A percentile compares a stretch with the other conserved stretches of the same genome.
Evolutionary conservation across 1,140 invertebrate genomes (phyloP).

Genomic region (Drosophila kurseongensis): DNA sequence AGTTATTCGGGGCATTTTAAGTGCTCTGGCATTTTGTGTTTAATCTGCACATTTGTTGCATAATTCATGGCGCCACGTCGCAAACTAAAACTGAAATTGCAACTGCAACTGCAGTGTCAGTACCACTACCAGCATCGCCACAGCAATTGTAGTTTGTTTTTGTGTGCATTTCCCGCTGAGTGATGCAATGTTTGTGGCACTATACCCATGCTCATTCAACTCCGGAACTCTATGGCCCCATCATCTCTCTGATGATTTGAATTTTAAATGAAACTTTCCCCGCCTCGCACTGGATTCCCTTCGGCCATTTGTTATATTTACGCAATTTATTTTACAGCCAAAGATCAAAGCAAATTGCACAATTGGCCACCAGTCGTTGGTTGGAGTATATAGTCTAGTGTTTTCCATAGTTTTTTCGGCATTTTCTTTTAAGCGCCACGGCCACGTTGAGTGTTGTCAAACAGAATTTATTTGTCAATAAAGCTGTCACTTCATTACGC

Average conservation of each 20-base stretch:
- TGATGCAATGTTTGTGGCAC: constrained; percentile 38
- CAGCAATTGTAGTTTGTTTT: constrained; percentile 37
- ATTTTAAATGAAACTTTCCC: constrained; percentile 57
- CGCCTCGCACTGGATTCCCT: constrained; percentile 11
- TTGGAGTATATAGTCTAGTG: constrained; percentile 16
- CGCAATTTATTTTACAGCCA: constrained; percentile 75
- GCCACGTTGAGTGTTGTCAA: constrained; percentile 70
- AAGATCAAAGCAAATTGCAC: constrained; percentile 72
- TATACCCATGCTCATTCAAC: constrained; percentile 2
- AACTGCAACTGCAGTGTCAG: constrained; percentile 7
- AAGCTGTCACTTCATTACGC: constrained; percentile 82
- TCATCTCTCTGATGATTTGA: constrained; percentile 57
- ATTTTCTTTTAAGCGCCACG: constrained; percentile 39
- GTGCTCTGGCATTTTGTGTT: constrained; percentile 79
- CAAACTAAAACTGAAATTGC: constrained; percentile 54
- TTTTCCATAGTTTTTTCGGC: constrained; percentile 36
- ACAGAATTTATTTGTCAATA: constrained; percentile 83
- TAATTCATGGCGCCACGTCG: constrained; percentile 65
- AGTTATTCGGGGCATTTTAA: constrained; percentile 71
- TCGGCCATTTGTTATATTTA: constrained; percentile 65
- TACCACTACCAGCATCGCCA: background rate
- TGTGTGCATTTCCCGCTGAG: constrained; percentile 38
- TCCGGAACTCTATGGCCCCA: constrained; percentile 1
- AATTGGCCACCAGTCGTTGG: constrained; percentile 51
- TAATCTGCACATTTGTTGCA: constrained; percentile 80